phyloP scores from a whole-genome alignment of 2,888 invertebrate species.

The Amiota minor region DNA sequence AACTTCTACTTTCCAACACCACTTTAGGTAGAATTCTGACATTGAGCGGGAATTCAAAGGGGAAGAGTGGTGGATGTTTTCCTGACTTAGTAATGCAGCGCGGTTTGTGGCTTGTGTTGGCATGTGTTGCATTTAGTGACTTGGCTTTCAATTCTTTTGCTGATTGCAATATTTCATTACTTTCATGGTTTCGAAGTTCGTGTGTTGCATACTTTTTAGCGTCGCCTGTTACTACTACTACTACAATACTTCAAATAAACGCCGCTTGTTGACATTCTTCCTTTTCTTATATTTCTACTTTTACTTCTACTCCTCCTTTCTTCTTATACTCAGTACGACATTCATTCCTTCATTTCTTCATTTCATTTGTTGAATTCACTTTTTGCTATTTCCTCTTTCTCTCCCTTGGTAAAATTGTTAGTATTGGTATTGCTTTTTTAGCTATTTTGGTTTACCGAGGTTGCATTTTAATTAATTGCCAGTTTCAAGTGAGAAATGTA shows the following conservation, averaged over 20 bases:
- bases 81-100: not conserved
- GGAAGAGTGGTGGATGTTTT: no score
- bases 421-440: not conserved
- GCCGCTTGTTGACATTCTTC: not conserved
- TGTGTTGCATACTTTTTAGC: constrained; percentile 65
- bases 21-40: not conserved
- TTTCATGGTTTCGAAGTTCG: constrained; percentile 68
- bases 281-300: not conserved
- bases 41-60: no score
- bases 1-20: constrained; percentile 43
- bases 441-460: constrained; percentile 44
- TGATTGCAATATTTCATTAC: constrained; percentile 69
- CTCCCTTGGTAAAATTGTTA: not conserved
- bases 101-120: not conserved
- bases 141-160: constrained; percentile 62
- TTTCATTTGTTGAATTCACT: constrained; percentile 14
- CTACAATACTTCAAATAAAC: not conserved
- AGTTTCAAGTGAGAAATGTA: constrained; percentile 24
- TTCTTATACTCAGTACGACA: no score
- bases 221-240: constrained; percentile 33
- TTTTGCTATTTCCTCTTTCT: constrained; percentile 7
- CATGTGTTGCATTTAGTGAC: constrained; percentile 55
- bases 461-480: constrained; percentile 64
- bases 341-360: not conserved
- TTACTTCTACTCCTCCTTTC: not conserved